Evolutionary conservation across 2,888 invertebrate species (phyloP).

Genomic region (Gari tellinella): DNA sequence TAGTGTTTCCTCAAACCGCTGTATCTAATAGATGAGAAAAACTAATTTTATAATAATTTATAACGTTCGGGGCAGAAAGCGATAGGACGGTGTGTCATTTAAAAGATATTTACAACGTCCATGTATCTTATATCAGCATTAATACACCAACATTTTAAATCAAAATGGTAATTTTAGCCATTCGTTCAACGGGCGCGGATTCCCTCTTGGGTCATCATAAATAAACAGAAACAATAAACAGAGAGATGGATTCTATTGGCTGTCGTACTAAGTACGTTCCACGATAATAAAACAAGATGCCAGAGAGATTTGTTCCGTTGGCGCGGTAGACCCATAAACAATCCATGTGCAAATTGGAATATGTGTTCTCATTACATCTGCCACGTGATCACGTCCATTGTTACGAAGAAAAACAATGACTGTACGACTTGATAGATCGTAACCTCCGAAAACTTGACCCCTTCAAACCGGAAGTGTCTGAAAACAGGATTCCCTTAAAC

Average conservation of each 20-base stretch:
- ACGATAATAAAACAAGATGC: conserved; percentile 36
- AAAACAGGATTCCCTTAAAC: too few relatives aligned
- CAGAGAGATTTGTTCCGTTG: neutral
- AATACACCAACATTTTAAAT: conserved; percentile 58
- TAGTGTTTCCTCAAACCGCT: conserved; percentile 31
- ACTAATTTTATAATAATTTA: conserved; percentile 58
- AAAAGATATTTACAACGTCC: conserved; percentile 53
- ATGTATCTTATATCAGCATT: conserved; percentile 56
- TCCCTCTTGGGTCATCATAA: conserved; percentile 45
- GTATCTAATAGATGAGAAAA: conserved; percentile 51
- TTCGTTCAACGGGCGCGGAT: conserved; percentile 27
- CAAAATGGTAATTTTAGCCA: conserved; percentile 60
- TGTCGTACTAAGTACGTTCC: conserved; percentile 38
- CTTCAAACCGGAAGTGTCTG: too few relatives aligned
- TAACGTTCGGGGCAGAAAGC: conserved; percentile 47
- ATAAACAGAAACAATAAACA: conserved; percentile 46
- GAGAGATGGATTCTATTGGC: conserved; percentile 48
- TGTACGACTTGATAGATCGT: too few relatives aligned
- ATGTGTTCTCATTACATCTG: neutral
- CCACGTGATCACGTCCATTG: conserved; percentile 2
- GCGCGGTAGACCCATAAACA: neutral
- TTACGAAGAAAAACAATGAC: too few relatives aligned
- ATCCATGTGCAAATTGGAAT: conserved; percentile 8
- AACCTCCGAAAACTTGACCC: too few relatives aligned
- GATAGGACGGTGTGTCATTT: conserved; percentile 51